phyloP scores from a whole-genome alignment of 2,113 vertebrate genomes.

The Deroptyus accipitrinus region DNA sequence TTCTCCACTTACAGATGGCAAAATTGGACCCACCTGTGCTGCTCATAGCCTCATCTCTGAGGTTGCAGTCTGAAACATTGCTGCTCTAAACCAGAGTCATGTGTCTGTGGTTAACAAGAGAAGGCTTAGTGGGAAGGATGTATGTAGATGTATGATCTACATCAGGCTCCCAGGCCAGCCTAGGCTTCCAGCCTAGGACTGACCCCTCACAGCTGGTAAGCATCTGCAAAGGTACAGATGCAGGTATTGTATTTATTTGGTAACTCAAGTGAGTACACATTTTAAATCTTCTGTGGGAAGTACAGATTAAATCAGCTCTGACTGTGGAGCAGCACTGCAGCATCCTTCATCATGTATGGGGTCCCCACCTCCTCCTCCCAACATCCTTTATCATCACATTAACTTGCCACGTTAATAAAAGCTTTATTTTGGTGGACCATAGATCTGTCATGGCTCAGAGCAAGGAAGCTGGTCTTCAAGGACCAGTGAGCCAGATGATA shows the following conservation, averaged over 20 bases:
- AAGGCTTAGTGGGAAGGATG: not conserved
- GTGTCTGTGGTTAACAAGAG: not conserved
- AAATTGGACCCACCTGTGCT: not conserved
- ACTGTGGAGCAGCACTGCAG: not conserved
- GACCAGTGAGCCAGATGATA: not conserved
- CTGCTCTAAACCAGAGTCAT: not conserved
- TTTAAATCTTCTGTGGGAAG: not conserved
- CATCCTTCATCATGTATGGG: not conserved
- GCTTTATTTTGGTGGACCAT: not conserved
- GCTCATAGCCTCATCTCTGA: not conserved
- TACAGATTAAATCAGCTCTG: not conserved
- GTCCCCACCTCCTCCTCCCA: not conserved
- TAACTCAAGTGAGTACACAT: not conserved
- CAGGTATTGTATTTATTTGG: not conserved
- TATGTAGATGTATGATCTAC: not conserved
- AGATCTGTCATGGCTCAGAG: not conserved
- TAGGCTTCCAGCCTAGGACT: not conserved
- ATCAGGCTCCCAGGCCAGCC: not conserved
- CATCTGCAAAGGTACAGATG: not conserved
- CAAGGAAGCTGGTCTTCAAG: not conserved
- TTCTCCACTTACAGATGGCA: conserved; percentile 35
- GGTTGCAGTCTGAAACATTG: not conserved
- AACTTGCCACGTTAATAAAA: not conserved
- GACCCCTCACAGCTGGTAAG: not conserved
- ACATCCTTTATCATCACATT: not conserved